Base-by-base conservation (phyloP, 2,888 invertebrate species). In the Tyria jacobaeae region DNA sequence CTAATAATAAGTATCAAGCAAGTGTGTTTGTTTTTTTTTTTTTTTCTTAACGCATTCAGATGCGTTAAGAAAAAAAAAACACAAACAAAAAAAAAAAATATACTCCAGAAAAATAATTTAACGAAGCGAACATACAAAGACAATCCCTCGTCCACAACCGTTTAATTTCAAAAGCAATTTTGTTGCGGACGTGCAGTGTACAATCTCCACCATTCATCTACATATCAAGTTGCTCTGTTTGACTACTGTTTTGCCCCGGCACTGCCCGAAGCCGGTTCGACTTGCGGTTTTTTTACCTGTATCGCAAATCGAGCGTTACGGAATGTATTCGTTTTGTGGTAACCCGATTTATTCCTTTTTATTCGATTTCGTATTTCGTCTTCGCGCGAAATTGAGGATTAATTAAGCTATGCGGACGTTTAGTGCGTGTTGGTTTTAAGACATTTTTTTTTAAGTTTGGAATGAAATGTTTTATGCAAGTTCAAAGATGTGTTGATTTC, bases 201-300 rank as follows among this genome's bases (percentile, higher is more conserved):
- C 76, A 90, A 86, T 89, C 90, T 78, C 73, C 84, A 62, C 75
- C 82, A 83, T 70, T 73, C 71, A 86, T 87, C 85, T 79, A 77
- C 82, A 83, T 90, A 90, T 92, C 91, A 78, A 80, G 89, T 91
- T 90, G 77, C 90, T 70, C 70, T 64, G 84, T 85, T 84, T 80
- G 78, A 91, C 91, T 91, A 92, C 91, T 88, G 91, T 90, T 81
- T 82, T 73, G 81, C 79, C 77, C 80, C 71, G 82, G 76, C 81
- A 75, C 65, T 73, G 72, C 76, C 76, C 78, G 75, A 66, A 71
- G 67, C 81, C 79, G 82, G 80, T 79, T 73, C 57, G 35, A 37
- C 47, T 51, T 35, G 24, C n/a, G 9, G 64, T 70, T 74, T 81
- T 80, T 82, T 75, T 73, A 53, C 63, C 71, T 73, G 85, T 82